Conservation (phyloP, 2,888 invertebrate genomes). For the Endomychus coccineus region DNA sequence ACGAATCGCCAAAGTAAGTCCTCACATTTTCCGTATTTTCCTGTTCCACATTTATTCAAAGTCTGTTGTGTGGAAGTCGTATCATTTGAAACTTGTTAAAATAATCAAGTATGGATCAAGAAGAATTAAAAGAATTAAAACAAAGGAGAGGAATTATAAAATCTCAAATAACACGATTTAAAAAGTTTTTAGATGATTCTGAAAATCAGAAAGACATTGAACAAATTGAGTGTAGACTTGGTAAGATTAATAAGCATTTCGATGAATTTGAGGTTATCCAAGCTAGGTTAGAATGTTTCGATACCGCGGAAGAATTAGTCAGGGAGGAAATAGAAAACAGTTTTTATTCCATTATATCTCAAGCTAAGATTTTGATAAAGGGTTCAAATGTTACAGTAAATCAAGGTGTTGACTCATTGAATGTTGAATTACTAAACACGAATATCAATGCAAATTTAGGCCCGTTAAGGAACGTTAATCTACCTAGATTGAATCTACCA, state of each 20-base stretch:
- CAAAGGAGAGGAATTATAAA: no score
- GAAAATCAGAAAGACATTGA: no score
- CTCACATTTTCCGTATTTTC: no score
- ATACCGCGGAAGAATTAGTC: neutral
- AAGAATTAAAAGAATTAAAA: no score
- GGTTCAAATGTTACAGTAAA: no score
- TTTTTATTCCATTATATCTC: neutral
- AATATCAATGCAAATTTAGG: constrained; percentile 3
- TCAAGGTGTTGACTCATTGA: constrained; percentile 1
- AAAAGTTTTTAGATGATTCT: no score
- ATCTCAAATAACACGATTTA: no score
- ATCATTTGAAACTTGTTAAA: no score
- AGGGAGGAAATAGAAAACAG: constrained; percentile 1
- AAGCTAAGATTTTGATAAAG: neutral
- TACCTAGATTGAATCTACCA: constrained; percentile 1
- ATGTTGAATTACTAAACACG: constrained; percentile 1
- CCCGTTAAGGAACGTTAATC: constrained; percentile 1
- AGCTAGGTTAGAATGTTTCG: constrained; percentile 1
- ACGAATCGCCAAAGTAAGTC: no score
- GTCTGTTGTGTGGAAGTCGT: no score
- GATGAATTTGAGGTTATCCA: constrained; percentile 3
- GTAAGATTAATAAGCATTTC: constrained; percentile 6
- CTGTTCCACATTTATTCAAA: no score
- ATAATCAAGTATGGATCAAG: no score
- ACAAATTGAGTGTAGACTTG: neutral